These are phyloP conservation scores for Suricata suricatta DNA, from an alignment of 2,113 vertebrate species.

Conservation along the genomic window DNA sequence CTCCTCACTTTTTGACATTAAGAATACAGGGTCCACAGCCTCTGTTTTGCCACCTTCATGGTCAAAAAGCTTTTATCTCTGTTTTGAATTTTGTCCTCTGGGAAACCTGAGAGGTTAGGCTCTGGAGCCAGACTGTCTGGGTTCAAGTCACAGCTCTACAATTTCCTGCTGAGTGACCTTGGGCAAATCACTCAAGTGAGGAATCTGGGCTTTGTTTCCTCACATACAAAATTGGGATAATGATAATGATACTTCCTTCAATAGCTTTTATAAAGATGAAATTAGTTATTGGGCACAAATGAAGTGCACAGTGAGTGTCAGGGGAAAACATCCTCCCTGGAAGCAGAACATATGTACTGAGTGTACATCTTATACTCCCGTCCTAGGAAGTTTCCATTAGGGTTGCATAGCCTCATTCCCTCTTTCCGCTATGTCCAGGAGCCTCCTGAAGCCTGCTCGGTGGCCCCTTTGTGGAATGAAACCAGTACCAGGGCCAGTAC, in stretches of 20 bases:
- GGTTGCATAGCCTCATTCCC: not conserved
- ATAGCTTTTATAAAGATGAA: not conserved
- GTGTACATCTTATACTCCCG: not conserved
- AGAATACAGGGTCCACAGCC: not conserved
- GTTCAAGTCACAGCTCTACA: not conserved
- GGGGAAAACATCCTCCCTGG: not conserved
- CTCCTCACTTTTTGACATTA: not conserved
- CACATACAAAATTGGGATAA: not conserved
- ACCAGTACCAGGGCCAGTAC: slow-evolving; percentile 89
- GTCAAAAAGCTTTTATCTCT: not conserved
- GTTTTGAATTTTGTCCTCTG: not conserved
- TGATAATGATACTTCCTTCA: not conserved
- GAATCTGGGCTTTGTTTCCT: not conserved
- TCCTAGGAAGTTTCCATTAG: not conserved
- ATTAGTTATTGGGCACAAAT: not conserved
- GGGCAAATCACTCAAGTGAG: not conserved
- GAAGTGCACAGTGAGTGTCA: not conserved
- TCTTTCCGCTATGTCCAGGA: not conserved
- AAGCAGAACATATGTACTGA: not conserved
- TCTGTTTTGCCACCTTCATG: not conserved
- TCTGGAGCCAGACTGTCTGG: not conserved
- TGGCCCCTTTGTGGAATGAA: slow-evolving; percentile 86
- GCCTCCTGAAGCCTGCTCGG: slow-evolving; percentile 83
- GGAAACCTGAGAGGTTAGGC: not conserved
- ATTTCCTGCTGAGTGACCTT: not conserved